Conservation (phyloP, 2,888 invertebrate genomes). For the Standfussiana lucernea region DNA sequence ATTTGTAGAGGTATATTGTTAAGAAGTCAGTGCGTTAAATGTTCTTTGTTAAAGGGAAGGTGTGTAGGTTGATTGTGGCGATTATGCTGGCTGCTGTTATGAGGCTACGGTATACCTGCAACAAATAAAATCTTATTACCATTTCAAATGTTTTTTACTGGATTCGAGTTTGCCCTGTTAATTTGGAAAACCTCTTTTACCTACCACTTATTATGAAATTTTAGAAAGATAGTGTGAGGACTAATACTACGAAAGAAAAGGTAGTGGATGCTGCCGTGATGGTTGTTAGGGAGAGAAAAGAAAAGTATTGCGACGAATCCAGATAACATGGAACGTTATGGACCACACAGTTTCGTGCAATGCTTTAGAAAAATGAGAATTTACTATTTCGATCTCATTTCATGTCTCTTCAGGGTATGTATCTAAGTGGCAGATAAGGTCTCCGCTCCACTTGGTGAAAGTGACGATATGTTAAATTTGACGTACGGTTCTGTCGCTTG, state of each 20-base stretch:
- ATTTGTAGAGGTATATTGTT: constrained; percentile 38
- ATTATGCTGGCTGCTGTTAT: constrained; percentile 16
- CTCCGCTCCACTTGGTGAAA: not conserved
- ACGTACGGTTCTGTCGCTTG: constrained; percentile 94
- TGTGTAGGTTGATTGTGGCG: constrained; percentile 7
- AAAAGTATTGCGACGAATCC: not conserved
- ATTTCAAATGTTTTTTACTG: constrained; percentile 10
- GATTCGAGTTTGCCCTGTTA: not conserved
- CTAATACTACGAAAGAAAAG: not conserved
- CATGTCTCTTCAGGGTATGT: not conserved
- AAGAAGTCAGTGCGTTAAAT: not conserved
- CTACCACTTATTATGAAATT: not conserved
- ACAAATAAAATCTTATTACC: constrained; percentile 41
- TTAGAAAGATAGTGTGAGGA: not conserved
- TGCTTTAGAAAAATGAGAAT: not conserved
- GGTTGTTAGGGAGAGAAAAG: not conserved
- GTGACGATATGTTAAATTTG: not conserved
- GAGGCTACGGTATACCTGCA: constrained; percentile 69
- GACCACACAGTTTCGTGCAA: not conserved
- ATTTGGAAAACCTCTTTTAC: not conserved
- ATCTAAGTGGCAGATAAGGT: not conserved
- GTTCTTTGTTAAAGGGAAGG: not conserved
- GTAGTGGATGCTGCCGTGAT: not conserved
- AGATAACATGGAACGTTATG: not conserved
- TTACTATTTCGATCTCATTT: not conserved